Percentiles rank a stretch among this genome's conserved stretches.
phyloP scores from a whole-genome alignment of 2,113 vertebrate genomes.

The Cyphomyrus plagiostoma region DNA sequence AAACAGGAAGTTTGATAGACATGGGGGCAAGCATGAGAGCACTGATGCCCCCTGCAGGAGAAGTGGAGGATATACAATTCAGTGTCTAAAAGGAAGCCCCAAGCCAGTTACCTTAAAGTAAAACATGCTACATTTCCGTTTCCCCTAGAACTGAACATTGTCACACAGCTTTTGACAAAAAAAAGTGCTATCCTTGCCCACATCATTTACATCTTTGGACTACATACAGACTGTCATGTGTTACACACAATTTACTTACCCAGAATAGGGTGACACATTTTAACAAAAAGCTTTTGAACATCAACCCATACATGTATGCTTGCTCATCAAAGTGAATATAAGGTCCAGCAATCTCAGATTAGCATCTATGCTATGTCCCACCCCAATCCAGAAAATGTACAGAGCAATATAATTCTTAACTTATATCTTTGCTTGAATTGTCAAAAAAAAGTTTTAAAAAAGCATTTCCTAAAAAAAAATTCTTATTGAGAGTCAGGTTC shows the following conservation, averaged over 20 bases:
- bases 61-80: not conserved
- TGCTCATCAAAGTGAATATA: not conserved
- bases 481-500: not conserved
- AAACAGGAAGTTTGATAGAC: slow-evolving; percentile 4
- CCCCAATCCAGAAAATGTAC: not conserved
- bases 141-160: not conserved
- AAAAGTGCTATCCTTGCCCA: not conserved
- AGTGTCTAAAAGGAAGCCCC: not conserved
- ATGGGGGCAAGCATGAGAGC: not conserved
- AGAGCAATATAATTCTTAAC: not conserved
- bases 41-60: slow-evolving; percentile 10
- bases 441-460: not conserved
- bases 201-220: not conserved
- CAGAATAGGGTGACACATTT: not conserved
- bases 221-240: not conserved
- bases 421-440: not conserved
- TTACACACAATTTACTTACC: not conserved
- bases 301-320: not conserved
- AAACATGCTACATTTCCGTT: not conserved
- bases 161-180: not conserved
- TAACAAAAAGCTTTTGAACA: not conserved
- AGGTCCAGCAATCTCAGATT: not conserved
- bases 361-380: not conserved
- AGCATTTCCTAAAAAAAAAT: not conserved
- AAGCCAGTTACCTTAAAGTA: not conserved